These are phyloP conservation scores for Chunga burmeisteri DNA, from an alignment of 2,113 vertebrate species.

Conservation along the genomic window DNA sequence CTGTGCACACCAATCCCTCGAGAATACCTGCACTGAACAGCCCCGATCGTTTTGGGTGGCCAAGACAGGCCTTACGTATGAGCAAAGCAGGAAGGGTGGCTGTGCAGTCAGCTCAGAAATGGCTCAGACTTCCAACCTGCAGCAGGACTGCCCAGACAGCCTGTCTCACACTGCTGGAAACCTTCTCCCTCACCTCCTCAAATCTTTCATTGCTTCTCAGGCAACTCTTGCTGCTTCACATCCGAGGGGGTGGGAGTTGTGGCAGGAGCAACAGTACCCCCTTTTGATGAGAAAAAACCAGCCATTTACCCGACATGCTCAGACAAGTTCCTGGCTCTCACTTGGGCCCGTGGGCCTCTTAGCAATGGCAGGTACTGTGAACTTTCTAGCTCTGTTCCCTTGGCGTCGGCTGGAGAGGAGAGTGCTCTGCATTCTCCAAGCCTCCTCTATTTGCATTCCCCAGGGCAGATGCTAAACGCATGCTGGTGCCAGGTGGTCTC, in stretches of 20 bases:
- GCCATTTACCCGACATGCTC: background rate
- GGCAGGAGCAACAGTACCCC: background rate
- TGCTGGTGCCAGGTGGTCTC: background rate
- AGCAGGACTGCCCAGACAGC: background rate
- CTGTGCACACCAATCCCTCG: fast-evolving
- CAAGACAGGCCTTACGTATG: background rate
- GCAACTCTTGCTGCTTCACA: background rate
- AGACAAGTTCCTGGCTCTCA: background rate
- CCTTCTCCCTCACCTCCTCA: background rate
- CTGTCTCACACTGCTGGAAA: background rate
- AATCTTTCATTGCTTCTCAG: background rate
- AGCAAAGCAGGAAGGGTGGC: background rate
- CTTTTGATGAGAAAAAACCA: background rate
- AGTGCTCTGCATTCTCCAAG: background rate
- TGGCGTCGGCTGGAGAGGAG: fast-evolving
- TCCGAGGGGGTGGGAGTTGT: background rate
- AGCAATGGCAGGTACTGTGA: background rate
- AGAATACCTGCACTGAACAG: background rate
- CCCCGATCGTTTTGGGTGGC: background rate
- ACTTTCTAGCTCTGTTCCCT: background rate
- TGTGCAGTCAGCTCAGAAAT: background rate
- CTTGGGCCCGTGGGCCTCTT: background rate
- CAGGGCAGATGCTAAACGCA: background rate
- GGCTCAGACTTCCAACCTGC: background rate
- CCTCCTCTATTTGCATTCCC: background rate